Base-by-base conservation (phyloP, 2,797 vertebrate species). In the Poecilia picta region DNA sequence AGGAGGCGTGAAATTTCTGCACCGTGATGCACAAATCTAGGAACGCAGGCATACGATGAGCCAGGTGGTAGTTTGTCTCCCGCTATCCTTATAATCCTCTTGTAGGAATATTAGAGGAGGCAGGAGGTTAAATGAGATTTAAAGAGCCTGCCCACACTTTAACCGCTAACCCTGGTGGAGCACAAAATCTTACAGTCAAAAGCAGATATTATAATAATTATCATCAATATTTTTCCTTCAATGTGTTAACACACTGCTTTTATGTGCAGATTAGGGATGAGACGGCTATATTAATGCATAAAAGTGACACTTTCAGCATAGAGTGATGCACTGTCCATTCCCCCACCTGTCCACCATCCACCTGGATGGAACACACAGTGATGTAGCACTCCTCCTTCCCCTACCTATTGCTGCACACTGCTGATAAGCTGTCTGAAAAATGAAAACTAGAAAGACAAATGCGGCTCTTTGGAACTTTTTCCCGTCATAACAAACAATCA, bases 1-100 rank as follows among this genome's bases (percentile, higher is more conserved):
- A 64, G 25, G 68, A 71, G 41, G 11, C n/a, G 25, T n/a, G 16
- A 16, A 43, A 45, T 45, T 45, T n/a, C 68, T n/a, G 73, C 51
- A n/a, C 3, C 13, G 51, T 10, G 15, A 31, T 47, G 68, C 47
- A 72, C 25, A 41, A 73, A 75, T 25, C 28, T 25, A 75, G 25
- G 18, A 76, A 75, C 33, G 87, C 57, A 74, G 71, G 57, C 81
- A 39, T 45, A 79, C 64, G 55, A 89, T 81, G 72, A 85, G 80
- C 84, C 91, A 91, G 91, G 87, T 92, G 90, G 89, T 75, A 77
- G 86, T 84, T 80, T 86, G 41, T 88, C 83, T 82, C 71, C 75
- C 85, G 77, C 80, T 85, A 51, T 82, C 80, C 59, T 10, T 15
- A 80, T 92, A 93, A 95, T 93, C 92, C 91, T 93, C 92, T 92